Conservation (phyloP, 1,140 invertebrate species). For the Orius insidiosus region DNA sequence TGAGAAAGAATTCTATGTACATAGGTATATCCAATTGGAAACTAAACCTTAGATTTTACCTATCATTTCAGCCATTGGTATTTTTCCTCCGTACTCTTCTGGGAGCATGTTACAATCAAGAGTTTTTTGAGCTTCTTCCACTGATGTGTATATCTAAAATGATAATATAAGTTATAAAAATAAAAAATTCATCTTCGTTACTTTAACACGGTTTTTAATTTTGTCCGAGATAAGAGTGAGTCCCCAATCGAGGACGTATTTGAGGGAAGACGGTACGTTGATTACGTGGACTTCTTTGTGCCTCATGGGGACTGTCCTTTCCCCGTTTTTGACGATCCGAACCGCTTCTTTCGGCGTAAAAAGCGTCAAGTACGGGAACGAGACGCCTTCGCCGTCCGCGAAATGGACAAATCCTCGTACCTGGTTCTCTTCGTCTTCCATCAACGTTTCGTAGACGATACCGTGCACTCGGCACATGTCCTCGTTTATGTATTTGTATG, state of each 20-base stretch:
- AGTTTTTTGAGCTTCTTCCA: conserved; percentile 38
- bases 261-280: conserved; percentile 54
- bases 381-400: conserved; percentile 50
- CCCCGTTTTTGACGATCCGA: conserved; percentile 59
- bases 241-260: conserved; percentile 62
- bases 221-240: conserved; percentile 67
- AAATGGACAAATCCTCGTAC: conserved; percentile 53
- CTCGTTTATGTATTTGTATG: conserved; percentile 54
- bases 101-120: conserved; percentile 45
- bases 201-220: conserved; percentile 51
- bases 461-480: conserved; percentile 64
- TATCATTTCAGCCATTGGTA: conserved; percentile 70
- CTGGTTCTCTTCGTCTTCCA: conserved; percentile 68
- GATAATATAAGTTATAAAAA: not conserved
- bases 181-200: conserved; percentile 14
- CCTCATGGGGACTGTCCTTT: conserved; percentile 65
- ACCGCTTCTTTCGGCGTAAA: conserved; percentile 60
- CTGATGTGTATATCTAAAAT: conserved; percentile 37
- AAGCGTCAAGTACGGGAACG: conserved; percentile 52
- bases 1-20: no score
- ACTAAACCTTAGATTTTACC: no score
- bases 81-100: conserved; percentile 60
- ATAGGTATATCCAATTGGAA: no score
- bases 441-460: conserved; percentile 57
- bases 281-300: conserved; percentile 69